phyloP scores from a whole-genome alignment of 2,797 vertebrate genomes.

The Vespertilio murinus region DNA sequence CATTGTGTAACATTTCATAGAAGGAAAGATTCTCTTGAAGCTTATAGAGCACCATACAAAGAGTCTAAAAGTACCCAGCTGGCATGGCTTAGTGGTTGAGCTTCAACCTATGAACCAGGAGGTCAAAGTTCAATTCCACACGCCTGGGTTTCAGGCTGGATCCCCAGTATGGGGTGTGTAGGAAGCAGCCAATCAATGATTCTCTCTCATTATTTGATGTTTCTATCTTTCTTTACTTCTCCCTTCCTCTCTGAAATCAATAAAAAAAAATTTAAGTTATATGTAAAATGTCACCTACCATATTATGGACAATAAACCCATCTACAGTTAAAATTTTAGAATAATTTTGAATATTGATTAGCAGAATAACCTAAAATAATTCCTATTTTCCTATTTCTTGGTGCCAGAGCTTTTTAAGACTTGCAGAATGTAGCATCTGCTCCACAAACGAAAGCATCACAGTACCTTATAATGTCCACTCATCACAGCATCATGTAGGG shows the following conservation, averaged over 20 bases:
- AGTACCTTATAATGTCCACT: slow-evolving; percentile 84
- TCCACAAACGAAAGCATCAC: slow-evolving; percentile 19
- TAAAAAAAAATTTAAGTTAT: background rate
- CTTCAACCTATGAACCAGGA: too few relatives aligned
- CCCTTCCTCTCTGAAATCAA: too few relatives aligned
- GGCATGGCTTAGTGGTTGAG: too few relatives aligned
- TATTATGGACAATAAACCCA: background rate
- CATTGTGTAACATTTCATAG: background rate
- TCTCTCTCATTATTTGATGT: too few relatives aligned
- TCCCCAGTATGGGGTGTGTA: too few relatives aligned
- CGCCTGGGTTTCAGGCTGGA: too few relatives aligned
- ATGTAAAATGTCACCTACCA: background rate
- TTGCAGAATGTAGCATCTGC: background rate
- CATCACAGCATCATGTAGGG: slow-evolving; percentile 85
- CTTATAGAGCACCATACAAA: background rate
- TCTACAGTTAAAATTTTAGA: background rate
- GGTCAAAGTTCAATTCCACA: too few relatives aligned
- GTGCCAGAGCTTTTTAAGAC: background rate
- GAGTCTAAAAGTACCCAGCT: background rate
- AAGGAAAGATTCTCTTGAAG: background rate
- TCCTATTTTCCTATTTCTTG: background rate
- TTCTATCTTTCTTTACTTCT: too few relatives aligned
- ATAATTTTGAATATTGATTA: slow-evolving; percentile 47
- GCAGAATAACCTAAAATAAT: slow-evolving; percentile 39
- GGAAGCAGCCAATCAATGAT: too few relatives aligned